phyloP scores from a whole-genome alignment of 1,140 invertebrate species.

The Euura lappo region DNA sequence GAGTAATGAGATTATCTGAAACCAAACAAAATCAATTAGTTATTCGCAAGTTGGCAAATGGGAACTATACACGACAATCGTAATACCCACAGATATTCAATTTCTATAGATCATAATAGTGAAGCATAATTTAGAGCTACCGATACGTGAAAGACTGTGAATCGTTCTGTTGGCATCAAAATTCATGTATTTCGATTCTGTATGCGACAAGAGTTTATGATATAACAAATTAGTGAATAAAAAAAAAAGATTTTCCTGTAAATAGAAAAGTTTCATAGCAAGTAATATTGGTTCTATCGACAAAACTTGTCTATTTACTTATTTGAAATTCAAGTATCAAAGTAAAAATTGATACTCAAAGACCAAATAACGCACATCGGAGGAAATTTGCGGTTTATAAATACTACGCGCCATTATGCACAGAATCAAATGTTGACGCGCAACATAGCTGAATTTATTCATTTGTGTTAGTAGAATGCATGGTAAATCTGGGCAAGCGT shows the following conservation, averaged over 20 bases:
- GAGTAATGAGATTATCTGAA: constrained; percentile 44
- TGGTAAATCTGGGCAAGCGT: no score
- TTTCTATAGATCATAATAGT: no score
- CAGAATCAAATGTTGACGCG: no score
- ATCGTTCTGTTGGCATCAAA: background rate
- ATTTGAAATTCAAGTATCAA: background rate
- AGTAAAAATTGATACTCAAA: constrained; percentile 15
- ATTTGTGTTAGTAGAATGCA: no score
- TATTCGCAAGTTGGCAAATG: constrained; percentile 39
- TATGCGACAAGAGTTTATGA: constrained; percentile 39
- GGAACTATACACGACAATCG: constrained; percentile 5
- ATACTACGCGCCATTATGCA: background rate
- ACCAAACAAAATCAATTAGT: constrained; percentile 52
- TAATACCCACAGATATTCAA: background rate
- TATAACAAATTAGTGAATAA: background rate
- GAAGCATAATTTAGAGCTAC: no score
- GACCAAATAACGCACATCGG: constrained; percentile 34
- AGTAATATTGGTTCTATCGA: background rate
- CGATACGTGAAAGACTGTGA: no score
- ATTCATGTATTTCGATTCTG: background rate
- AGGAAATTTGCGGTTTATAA: constrained; percentile 19
- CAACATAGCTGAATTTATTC: no score
- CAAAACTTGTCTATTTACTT: background rate
- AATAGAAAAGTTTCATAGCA: background rate
- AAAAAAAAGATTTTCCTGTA: background rate